phyloP scores from a whole-genome alignment of 2,113 vertebrate species.

The Urocynchramus pylzowi region DNA sequence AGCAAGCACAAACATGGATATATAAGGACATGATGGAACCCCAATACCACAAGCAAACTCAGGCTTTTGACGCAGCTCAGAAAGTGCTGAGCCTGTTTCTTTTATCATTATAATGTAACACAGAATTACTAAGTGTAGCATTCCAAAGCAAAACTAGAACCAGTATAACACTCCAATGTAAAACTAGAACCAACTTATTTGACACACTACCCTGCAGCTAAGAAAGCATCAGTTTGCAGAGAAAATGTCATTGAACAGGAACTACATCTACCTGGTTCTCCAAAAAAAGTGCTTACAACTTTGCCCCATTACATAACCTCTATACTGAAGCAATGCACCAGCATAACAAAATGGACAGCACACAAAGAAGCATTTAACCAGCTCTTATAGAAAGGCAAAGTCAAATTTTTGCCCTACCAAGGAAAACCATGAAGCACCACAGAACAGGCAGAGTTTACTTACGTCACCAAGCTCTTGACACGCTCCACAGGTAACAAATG shows the following conservation, averaged over 20 bases:
- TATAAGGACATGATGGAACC: background rate
- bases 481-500: conserved; percentile 80
- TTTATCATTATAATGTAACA: background rate
- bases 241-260: background rate
- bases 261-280: background rate
- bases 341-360: background rate
- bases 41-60: background rate
- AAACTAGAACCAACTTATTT: background rate
- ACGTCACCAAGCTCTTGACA: conserved; percentile 81
- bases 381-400: background rate
- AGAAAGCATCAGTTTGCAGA: background rate
- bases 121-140: background rate
- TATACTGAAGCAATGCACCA: background rate
- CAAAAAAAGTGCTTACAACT: background rate
- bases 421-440: background rate
- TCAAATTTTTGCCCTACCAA: background rate
- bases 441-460: conserved; percentile 47
- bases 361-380: background rate
- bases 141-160: background rate
- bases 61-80: background rate
- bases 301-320: background rate
- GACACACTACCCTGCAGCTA: background rate
- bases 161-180: background rate
- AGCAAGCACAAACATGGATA: background rate
- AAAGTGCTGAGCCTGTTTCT: background rate